Evolutionary conservation across 2,888 invertebrate genomes (phyloP), one percentile per base, ranked within the genome.

Genomic region (Cerastis rubricosa): DNA sequence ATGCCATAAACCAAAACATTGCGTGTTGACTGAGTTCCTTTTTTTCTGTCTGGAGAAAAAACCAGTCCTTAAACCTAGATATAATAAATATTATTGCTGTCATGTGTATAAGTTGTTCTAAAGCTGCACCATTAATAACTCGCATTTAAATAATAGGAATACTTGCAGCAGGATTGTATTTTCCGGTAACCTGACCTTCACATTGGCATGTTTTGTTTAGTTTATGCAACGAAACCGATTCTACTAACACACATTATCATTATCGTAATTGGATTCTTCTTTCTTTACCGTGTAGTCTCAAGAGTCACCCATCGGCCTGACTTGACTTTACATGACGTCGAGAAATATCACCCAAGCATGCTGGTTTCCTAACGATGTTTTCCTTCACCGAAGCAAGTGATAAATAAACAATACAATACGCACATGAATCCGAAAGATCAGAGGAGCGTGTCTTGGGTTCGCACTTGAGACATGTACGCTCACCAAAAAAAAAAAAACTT

Each of bases 71-170:
- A 19, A 25, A 67, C 22, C 12, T 29, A 54, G 63, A 71, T 29
- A 35, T 14, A 43, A 80, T 78, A 65, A 80, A 78, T 78, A 49
- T 59, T 43, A 12, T 14, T 49, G 4, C 72, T 43, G 72, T 22
- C 77, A 78, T 49, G n/a, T 79, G 40, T 43, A 49, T 79, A 64
- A 69, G 22, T 65, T 29, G 17, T 78, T 79, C 49, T 65, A 25
- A 57, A 54, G 63, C n/a, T 71, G 71, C 22, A 29, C 19, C 47
- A 49, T 69, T 68, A 79, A 63, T 54, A 67, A n/a, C 17, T 1
- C 61, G 35, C 35, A 76, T 76, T 76, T 57, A 40, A 76, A 76
- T 76, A 77, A 76, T 57, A 57, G 45, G 35, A 54, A 40, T 29
- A n/a, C 14, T 61, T 69, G 49, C 40, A 74, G 12, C 47, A 29